A percentile compares a stretch with the other conserved stretches of the same genome.
Conservation (phyloP, 53 echinoderm and acorn worm genomes). For the Apostichopus leukothele region DNA sequence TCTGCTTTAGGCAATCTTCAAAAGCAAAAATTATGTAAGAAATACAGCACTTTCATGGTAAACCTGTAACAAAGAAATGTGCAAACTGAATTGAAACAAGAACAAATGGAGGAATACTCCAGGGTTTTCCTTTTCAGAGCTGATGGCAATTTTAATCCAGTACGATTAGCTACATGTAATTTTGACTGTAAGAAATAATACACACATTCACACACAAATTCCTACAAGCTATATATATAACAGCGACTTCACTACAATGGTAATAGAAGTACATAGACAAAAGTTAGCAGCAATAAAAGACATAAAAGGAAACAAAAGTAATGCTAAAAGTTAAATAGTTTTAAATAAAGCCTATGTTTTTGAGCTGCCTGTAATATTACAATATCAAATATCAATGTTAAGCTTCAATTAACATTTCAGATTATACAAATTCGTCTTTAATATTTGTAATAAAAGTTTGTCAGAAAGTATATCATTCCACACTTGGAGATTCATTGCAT, state of each 20-base stretch:
- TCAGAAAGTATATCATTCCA: too few relatives aligned
- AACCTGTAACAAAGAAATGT: too few relatives aligned
- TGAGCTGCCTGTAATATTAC: neutral
- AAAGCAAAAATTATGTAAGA: too few relatives aligned
- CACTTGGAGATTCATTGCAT: too few relatives aligned
- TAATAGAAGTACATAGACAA: neutral
- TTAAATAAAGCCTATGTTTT: neutral
- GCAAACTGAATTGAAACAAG: too few relatives aligned
- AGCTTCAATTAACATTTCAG: too few relatives aligned
- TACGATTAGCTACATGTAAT: slow-evolving; percentile 34
- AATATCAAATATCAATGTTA: too few relatives aligned
- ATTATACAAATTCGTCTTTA: too few relatives aligned
- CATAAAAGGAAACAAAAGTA: neutral
- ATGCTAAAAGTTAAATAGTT: neutral
- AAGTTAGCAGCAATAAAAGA: neutral
- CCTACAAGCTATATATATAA: neutral
- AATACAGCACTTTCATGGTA: too few relatives aligned
- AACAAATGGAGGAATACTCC: too few relatives aligned
- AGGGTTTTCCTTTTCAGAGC: neutral
- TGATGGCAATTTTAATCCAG: slow-evolving; percentile 27
- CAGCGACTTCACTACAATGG: neutral
- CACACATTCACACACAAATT: slow-evolving; percentile 16
- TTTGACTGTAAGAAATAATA: slow-evolving; percentile 16
- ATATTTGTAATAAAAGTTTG: too few relatives aligned
- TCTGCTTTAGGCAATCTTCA: too few relatives aligned